A percentile compares a stretch with the other conserved stretches of the same genome.
Conservation (phyloP, 2,888 invertebrate genomes). For the Ypsolopha scabrella region DNA sequence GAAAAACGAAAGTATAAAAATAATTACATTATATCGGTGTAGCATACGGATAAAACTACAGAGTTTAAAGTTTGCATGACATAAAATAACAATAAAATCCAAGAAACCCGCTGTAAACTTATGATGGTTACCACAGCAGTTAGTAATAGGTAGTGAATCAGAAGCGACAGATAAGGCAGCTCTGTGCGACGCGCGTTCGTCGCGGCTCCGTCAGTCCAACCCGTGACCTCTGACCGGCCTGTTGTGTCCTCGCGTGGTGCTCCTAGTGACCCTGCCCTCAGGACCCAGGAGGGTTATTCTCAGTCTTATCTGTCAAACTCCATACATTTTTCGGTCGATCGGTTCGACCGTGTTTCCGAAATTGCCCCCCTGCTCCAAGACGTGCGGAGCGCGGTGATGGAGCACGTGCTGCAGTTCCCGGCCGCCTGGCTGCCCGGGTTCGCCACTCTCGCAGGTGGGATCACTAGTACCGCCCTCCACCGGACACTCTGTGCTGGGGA, state of each 20-base stretch:
- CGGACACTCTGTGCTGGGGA: too few species aligned
- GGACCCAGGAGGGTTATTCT: too few species aligned
- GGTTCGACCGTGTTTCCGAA: not conserved
- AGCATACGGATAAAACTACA: too few species aligned
- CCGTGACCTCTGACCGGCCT: constrained; percentile 52
- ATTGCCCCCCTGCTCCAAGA: not conserved
- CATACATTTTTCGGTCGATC: not conserved
- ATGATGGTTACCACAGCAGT: too few species aligned
- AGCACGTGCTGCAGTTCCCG: not conserved
- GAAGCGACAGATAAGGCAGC: constrained; percentile 26
- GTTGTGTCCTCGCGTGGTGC: constrained; percentile 16
- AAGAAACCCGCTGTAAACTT: too few species aligned
- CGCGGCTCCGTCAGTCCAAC: constrained; percentile 25
- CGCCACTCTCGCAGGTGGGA: not conserved
- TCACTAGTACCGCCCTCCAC: not conserved
- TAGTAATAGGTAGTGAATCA: constrained; percentile 27
- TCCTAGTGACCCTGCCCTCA: not conserved
- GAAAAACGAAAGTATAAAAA: too few species aligned
- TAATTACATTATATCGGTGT: too few species aligned
- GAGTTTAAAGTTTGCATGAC: too few species aligned
- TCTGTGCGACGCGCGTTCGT: constrained; percentile 13
- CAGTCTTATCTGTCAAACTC: not conserved
- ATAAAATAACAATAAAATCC: too few species aligned
- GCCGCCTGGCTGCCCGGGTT: not conserved
- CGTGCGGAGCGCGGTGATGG: not conserved